Evolutionary conservation across 2,888 invertebrate genomes (phyloP), one percentile per base, ranked within the genome.

Genomic region (Lydus trimaculatus): DNA sequence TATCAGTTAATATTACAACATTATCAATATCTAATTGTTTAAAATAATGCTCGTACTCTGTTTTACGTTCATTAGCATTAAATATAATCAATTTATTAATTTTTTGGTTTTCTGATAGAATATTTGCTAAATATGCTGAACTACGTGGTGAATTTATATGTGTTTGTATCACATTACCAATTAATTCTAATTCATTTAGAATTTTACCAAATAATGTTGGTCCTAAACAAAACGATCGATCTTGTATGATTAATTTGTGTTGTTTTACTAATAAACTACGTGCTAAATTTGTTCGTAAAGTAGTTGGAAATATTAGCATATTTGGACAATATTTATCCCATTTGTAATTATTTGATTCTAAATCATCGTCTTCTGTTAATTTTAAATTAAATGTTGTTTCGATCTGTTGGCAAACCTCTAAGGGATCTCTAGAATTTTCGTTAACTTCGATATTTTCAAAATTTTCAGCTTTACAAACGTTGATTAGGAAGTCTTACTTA

Each of bases 91-190:
- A 85, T 74, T 87, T 86, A 28, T 89, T 89, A 1, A 90, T 87
- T 56, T 89, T 87, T 67, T 89, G 88, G 33, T 91, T 88, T 25
- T 89, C 88, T 3, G 87, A 85, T 31, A 91, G 83, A 8, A 91
- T 87, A 0, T 91, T 90, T 0, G 93, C 94, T 58, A 94, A 84
- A 80, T 94, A 95, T 0, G 93, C 94, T 0, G 93, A 93, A 58
- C 93, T 91, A 8, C 94, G 88, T 0, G 94, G 94, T 0, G 94
- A 94, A 0, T 91, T 90, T 0, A 94, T 90, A 78, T 95, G 94
- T 0, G 94, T 94, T 79, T 94, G 91, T 0, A 94, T 89, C 0
- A 95, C 91, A 25, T 91, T 91, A 2, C 95, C 95, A 13, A 90
- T 88, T 0, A 94, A 84, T 61, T 90, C 88, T 72, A 90, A 86